Evolutionary conservation across 2,888 invertebrate species (phyloP).

Genomic region (Conus canariensis): DNA sequence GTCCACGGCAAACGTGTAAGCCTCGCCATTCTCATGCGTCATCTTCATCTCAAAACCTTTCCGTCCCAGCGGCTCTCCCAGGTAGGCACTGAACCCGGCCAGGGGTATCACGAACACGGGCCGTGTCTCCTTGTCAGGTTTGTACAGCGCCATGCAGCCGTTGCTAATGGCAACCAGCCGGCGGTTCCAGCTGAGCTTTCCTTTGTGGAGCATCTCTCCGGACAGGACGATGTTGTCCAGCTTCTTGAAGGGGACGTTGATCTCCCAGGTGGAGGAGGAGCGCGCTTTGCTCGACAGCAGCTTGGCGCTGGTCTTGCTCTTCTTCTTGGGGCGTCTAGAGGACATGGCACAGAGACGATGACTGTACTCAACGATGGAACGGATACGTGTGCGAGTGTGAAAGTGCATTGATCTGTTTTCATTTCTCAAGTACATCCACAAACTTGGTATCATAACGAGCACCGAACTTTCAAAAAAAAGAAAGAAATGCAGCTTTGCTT

Average conservation of each 20-base stretch:
- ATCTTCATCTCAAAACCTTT: conserved; percentile 70
- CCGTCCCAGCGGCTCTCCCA: conserved; percentile 64
- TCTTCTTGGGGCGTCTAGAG: conserved; percentile 61
- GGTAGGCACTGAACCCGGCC: conserved; percentile 65
- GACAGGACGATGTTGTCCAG: conserved; percentile 65
- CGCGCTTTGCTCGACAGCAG: conserved; percentile 52
- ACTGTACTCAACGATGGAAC: not conserved
- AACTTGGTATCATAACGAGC: too few relatives aligned
- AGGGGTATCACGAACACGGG: conserved; percentile 66
- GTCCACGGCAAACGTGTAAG: conserved; percentile 68
- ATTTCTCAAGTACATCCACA: too few relatives aligned
- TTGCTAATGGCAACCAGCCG: conserved; percentile 69
- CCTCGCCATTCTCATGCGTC: conserved; percentile 66
- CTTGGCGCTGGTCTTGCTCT: conserved; percentile 53
- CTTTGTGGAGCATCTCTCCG: conserved; percentile 69
- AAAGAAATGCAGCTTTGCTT: too few relatives aligned
- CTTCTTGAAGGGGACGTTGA: conserved; percentile 61
- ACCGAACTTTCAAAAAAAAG: too few relatives aligned
- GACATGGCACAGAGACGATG: not conserved
- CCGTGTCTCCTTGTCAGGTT: conserved; percentile 68
- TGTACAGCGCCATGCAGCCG: conserved; percentile 68
- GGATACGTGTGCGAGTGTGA: too few relatives aligned
- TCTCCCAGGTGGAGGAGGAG: conserved; percentile 63
- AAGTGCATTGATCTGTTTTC: too few relatives aligned
- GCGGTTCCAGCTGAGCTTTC: conserved; percentile 71